phyloP scores from a whole-genome alignment of 2,797 vertebrate species.

The Dermochelys coriacea region DNA sequence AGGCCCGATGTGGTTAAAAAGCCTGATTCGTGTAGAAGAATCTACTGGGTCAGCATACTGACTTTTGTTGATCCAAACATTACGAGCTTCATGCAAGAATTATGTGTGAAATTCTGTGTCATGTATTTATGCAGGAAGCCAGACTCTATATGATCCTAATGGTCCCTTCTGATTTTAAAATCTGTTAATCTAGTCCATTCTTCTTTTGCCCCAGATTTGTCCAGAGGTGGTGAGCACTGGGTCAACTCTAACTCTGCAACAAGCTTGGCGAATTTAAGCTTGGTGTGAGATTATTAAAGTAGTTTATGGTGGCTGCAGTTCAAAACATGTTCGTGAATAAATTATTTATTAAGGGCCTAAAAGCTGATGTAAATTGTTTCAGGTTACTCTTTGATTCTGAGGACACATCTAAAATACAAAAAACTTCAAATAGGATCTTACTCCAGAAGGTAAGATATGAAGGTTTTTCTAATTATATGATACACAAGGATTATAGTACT shows the following conservation, averaged over 20 bases:
- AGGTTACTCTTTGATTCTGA: background rate
- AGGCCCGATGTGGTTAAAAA: slow-evolving; percentile 28
- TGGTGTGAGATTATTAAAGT: background rate
- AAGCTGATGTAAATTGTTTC: background rate
- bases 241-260: background rate
- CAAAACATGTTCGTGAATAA: background rate
- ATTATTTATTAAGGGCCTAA: background rate
- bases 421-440: background rate
- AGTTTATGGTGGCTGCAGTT: background rate
- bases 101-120: slow-evolving; percentile 10
- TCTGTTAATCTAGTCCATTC: background rate
- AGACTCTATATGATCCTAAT: background rate
- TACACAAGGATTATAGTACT: background rate
- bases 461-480: background rate
- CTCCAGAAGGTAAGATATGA: background rate
- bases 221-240: background rate
- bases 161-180: background rate
- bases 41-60: slow-evolving; percentile 8
- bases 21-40: slow-evolving; percentile 24
- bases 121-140: background rate
- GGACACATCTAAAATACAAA: background rate
- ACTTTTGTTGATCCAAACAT: slow-evolving; percentile 19
- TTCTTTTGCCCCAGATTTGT: background rate
- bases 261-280: background rate
- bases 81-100: background rate